Percentiles rank a stretch among this genome's conserved stretches.
Evolutionary conservation across 2,888 invertebrate species (phyloP).

Genomic region (Meghimatium bilineatum): DNA sequence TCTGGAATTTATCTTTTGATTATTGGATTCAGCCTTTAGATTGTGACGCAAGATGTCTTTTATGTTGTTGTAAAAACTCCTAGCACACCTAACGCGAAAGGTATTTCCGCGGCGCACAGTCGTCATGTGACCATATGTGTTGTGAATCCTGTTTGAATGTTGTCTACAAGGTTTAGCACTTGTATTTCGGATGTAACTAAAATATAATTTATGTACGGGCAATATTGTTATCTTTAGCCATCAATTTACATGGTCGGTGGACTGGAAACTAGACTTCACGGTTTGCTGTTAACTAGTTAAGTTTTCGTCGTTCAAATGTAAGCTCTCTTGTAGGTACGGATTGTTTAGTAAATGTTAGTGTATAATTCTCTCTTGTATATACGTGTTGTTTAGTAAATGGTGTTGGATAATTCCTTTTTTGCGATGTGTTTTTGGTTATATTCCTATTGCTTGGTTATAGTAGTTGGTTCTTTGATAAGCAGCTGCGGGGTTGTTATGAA

Average conservation of each 20-base stretch:
- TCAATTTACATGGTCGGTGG: background rate
- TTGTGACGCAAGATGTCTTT: background rate
- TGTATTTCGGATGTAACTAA: background rate
- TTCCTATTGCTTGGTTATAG: too few species aligned
- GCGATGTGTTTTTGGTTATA: too few species aligned
- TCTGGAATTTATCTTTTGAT: background rate
- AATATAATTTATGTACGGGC: background rate
- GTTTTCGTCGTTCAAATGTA: too few species aligned
- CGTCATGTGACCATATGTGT: background rate
- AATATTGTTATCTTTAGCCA: background rate
- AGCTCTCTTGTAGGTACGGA: too few species aligned
- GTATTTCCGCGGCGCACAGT: background rate
- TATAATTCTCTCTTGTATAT: too few species aligned
- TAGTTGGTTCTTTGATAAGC: too few species aligned
- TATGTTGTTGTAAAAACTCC: background rate
- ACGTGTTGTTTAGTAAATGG: too few species aligned
- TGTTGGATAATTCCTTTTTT: too few species aligned
- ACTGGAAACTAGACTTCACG: background rate
- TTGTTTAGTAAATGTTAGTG: too few species aligned
- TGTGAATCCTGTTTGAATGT: background rate
- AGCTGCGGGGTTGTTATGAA: too few species aligned
- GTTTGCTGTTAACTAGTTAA: too few species aligned
- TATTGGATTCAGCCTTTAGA: background rate
- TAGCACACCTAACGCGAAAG: background rate
- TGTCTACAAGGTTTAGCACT: background rate